Percentiles rank a stretch among this genome's conserved stretches.
phyloP scores from a whole-genome alignment of 2,113 vertebrate genomes.

The Jaculus jaculus region DNA sequence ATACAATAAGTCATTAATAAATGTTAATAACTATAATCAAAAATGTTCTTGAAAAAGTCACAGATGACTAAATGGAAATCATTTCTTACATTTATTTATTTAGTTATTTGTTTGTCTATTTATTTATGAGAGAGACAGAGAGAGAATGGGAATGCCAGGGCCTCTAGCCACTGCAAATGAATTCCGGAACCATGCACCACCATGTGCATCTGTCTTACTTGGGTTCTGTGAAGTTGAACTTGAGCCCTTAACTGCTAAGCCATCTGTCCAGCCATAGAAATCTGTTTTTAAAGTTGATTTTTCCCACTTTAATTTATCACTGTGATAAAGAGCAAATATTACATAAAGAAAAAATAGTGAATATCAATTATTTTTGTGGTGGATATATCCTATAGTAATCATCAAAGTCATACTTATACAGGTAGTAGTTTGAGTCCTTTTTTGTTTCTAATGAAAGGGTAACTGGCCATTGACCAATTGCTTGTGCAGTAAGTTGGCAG shows the following conservation, averaged over 20 bases:
- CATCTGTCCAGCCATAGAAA: too few relatives aligned
- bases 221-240: too few relatives aligned
- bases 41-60: neutral
- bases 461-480: slow-evolving; percentile 23
- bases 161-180: too few relatives aligned
- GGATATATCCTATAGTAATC: neutral
- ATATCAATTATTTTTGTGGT: neutral
- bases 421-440: neutral
- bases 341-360: slow-evolving; percentile 11
- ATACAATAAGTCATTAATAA: too few relatives aligned
- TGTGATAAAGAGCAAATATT: slow-evolving; percentile 11
- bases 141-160: too few relatives aligned
- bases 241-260: too few relatives aligned
- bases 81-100: neutral
- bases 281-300: neutral
- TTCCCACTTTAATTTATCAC: neutral
- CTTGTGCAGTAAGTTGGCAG: neutral
- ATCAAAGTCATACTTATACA: slow-evolving; percentile 1
- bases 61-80: neutral
- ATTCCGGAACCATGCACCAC: too few relatives aligned
- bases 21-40: too few relatives aligned
- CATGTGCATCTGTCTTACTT: too few relatives aligned
- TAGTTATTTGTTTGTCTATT: too few relatives aligned
- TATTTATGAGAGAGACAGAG: too few relatives aligned
- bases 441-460: neutral